These are phyloP conservation scores for Drosophila kohkoa DNA, from an alignment of 1,140 invertebrate species.

Conservation along the genomic window DNA sequence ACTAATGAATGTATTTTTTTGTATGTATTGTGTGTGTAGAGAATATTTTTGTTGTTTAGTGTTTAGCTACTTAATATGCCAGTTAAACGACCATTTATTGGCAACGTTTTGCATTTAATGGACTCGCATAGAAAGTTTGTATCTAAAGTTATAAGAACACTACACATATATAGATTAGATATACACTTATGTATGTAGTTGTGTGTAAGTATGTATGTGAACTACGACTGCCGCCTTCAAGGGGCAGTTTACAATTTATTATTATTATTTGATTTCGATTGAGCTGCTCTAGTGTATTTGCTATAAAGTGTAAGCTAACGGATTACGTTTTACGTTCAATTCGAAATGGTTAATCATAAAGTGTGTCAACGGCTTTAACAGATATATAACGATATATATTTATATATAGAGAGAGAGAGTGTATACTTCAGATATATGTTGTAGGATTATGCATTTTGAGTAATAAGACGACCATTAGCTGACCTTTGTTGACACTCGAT, in stretches of 20 bases:
- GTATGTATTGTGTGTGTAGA: conserved; percentile 17
- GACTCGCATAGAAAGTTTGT: conserved; percentile 11
- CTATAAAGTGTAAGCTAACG: conserved; percentile 58
- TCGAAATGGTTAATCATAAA: conserved; percentile 50
- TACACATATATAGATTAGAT: conserved; percentile 63
- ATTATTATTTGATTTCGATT: conserved; percentile 33
- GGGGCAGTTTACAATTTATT: conserved; percentile 63
- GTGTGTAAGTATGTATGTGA: conserved; percentile 12
- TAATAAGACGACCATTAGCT: conserved; percentile 79
- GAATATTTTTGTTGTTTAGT: conserved; percentile 22
- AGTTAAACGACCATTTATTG: conserved; percentile 6
- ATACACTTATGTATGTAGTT: conserved; percentile 29
- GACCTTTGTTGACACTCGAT: conserved; percentile 67
- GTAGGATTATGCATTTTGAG: conserved; percentile 62
- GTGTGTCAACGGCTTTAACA: conserved; percentile 58
- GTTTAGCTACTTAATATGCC: conserved; percentile 31
- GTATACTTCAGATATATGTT: conserved; percentile 51
- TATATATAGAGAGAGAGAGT: conserved; percentile 43
- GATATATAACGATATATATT: conserved; percentile 50
- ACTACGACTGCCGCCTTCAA: conserved; percentile 56
- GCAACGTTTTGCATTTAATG: conserved; percentile 13
- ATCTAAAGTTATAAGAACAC: conserved; percentile 27
- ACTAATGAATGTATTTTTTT: conserved; percentile 39
- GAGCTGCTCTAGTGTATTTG: conserved; percentile 45
- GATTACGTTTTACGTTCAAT: conserved; percentile 31